Base-by-base conservation (phyloP, 2,113 vertebrate species). In the Neolamprologus tretocephalus region DNA sequence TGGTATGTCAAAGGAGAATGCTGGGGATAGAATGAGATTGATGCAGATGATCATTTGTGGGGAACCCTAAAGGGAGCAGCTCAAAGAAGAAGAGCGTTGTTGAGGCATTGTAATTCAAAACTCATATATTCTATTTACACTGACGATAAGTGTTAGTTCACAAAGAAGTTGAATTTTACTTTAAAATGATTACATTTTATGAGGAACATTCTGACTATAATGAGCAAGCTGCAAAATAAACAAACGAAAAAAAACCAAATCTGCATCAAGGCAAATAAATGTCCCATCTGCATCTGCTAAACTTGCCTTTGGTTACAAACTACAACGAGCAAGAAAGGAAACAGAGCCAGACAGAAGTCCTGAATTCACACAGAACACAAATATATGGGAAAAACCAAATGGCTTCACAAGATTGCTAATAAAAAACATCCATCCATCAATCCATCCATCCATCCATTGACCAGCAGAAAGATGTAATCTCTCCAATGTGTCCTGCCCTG, bases 321-420 rank as follows among this genome's bases (percentile, higher is more conserved):
- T 47, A 73, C 40, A 75, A 28, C 1, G 10, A 66, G 35, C 9
- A 61, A 23, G 7, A 12, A 51, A 80, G 10, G 17, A 66, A 66
- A 66, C 10, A 66, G 9, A 61, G 35, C 12, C 42, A 82, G 26
- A 40, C 13, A 14, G 57, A 71, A 78, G 6, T 31, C 26, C 26
- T 12, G 11, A 53, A 84, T 57, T 84, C 26, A 82, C 8, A 86
- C 13, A 49, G 45, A 57, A 85, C 9, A 81, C 17, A 49, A 31
- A 51, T 37, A 81, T 23, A 6, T 11, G 21, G 16, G 5, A n/a
- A 81, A 61, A 37, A 7, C 21, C 5, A 73, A 81, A 80, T 51
- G 21, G 14, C 28, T 47, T 28, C 47, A 63, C 31, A 37, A n/a
- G 19, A 61, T 31, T 28, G 16, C 16, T 47, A 28, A 37, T 19